phyloP scores from a whole-genome alignment of 1,140 invertebrate species.

The Tetramorium simillimum region DNA sequence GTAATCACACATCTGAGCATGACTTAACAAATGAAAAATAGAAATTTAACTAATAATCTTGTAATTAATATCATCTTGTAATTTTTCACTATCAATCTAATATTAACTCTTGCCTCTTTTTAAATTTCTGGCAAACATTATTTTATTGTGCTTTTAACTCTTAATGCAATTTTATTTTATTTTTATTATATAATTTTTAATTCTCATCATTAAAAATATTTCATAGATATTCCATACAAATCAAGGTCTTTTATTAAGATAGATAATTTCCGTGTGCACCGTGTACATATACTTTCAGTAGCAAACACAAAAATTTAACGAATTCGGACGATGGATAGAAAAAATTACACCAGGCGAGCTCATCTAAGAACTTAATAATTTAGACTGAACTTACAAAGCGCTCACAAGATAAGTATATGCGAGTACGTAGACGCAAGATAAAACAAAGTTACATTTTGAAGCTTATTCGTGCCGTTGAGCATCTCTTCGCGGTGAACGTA shows the following conservation, averaged over 20 bases:
- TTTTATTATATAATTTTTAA: not conserved
- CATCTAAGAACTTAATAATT: not conserved
- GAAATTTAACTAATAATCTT: not conserved
- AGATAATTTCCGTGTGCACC: not conserved
- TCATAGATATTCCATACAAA: not conserved
- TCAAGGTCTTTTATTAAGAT: not conserved
- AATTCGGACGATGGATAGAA: not conserved
- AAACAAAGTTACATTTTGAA: conserved; percentile 31
- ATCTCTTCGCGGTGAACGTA: not conserved
- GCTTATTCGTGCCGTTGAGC: conserved; percentile 4
- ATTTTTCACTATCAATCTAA: not conserved
- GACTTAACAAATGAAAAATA: not conserved
- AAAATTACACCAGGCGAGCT: not conserved
- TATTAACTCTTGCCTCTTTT: not conserved
- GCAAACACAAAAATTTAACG: not conserved
- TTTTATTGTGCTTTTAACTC: not conserved
- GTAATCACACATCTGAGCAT: not conserved
- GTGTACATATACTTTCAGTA: not conserved
- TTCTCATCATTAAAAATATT: not conserved
- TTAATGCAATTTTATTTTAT: not conserved
- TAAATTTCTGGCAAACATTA: not conserved
- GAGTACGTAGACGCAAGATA: not conserved
- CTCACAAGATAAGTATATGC: not conserved
- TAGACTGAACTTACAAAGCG: not conserved
- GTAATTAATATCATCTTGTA: not conserved